A percentile compares a stretch with the other conserved stretches of the same genome.
These are phyloP conservation scores for Cecropterus lyciades DNA, from an alignment of 1,140 invertebrate species.

Conservation along the genomic window DNA sequence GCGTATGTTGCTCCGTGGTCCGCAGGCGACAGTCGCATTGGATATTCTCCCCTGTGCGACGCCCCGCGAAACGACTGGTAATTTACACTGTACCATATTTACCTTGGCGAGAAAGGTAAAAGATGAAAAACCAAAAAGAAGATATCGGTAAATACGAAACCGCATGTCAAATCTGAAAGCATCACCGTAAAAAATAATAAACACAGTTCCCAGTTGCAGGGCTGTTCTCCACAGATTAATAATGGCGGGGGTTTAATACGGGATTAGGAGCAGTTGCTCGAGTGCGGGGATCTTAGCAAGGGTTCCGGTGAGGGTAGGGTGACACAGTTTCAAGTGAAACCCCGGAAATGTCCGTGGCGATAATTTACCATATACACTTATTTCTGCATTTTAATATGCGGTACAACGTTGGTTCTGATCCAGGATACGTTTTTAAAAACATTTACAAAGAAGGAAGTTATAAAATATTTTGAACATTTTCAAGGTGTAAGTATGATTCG, in stretches of 20 bases:
- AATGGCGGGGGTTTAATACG: conserved; percentile 28
- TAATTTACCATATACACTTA: background rate
- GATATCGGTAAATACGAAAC: background rate
- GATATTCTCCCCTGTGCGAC: too few species aligned
- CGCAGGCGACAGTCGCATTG: too few species aligned
- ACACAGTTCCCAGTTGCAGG: conserved; percentile 18
- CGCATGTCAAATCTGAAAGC: conserved; percentile 7
- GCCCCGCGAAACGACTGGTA: too few species aligned
- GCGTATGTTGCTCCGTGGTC: too few species aligned
- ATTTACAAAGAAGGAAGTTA: too few species aligned
- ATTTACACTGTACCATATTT: too few species aligned
- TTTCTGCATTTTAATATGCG: too few species aligned
- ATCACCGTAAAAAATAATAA: conserved; percentile 5
- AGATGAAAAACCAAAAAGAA: background rate
- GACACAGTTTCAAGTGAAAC: too few species aligned
- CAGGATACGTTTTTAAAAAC: too few species aligned
- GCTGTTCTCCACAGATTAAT: conserved; percentile 17
- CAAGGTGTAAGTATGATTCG: too few species aligned
- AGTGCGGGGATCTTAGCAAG: conserved; percentile 19
- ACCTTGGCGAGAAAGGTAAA: background rate
- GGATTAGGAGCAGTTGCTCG: conserved; percentile 33
- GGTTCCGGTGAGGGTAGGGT: conserved; percentile 25
- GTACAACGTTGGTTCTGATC: too few species aligned
- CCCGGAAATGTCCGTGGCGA: background rate
- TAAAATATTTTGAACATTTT: too few species aligned